Evolutionary conservation across 2,888 invertebrate genomes (phyloP).

Genomic region (Phania funesta): DNA sequence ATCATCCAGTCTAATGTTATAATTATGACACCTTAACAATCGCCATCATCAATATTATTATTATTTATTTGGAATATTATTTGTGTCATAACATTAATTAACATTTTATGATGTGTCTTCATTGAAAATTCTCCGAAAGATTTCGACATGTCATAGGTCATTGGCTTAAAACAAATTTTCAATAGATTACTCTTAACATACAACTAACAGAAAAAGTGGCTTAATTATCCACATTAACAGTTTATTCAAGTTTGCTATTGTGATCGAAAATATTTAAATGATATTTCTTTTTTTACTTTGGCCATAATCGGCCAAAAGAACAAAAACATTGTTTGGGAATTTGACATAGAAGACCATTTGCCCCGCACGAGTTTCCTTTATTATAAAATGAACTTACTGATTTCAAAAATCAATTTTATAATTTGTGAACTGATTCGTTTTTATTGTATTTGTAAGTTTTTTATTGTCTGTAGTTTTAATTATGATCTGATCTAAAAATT

Average conservation of each 20-base stretch:
- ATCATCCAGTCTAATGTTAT: conserved; percentile 46
- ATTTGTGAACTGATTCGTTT: conserved; percentile 66
- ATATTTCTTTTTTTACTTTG: no score
- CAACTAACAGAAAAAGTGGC: no score
- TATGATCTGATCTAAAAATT: conserved; percentile 59
- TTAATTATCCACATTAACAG: no score
- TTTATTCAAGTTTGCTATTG: no score
- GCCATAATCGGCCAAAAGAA: no score
- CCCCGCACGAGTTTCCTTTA: neutral
- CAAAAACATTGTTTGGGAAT: neutral
- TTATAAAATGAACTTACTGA: conserved; percentile 27
- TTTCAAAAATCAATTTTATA: conserved; percentile 63
- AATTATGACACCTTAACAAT: conserved; percentile 56
- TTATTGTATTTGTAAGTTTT: conserved; percentile 61
- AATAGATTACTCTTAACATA: no score
- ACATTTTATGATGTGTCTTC: neutral
- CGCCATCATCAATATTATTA: conserved; percentile 19
- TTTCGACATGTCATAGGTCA: neutral
- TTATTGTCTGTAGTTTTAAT: conserved; percentile 62
- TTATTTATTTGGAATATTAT: neutral
- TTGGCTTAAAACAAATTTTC: no score
- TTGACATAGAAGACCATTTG: neutral
- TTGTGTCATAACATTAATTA: conserved; percentile 19
- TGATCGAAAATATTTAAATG: no score
- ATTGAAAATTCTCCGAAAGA: neutral